Percentiles rank a stretch among this genome's conserved stretches.
phyloP scores from a whole-genome alignment of 2,888 invertebrate species.

The Mesoligia furuncula region DNA sequence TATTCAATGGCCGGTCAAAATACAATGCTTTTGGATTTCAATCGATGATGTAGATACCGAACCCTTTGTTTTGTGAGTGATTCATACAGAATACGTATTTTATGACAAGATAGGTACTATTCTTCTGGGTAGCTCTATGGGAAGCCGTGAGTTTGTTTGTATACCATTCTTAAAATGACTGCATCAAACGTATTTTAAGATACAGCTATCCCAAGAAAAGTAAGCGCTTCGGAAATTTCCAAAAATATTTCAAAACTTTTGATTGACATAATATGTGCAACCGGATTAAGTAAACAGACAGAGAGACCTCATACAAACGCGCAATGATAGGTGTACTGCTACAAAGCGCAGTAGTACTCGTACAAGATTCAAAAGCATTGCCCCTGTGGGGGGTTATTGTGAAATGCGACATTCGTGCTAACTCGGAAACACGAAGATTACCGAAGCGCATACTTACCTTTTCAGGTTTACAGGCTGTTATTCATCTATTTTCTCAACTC shows the following conservation, averaged over 20 bases:
- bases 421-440: neutral
- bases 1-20: slow-evolving; percentile 54
- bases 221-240: neutral
- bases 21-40: slow-evolving; percentile 45
- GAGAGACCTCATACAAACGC: neutral
- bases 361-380: neutral
- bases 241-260: neutral
- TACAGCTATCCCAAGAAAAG: neutral
- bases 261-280: neutral
- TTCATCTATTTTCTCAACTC: slow-evolving; percentile 16
- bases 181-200: neutral
- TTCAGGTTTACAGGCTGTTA: neutral
- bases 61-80: slow-evolving; percentile 23
- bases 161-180: slow-evolving; percentile 12
- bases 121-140: neutral
- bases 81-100: slow-evolving; percentile 22
- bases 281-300: neutral
- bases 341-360: neutral
- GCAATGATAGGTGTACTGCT: neutral
- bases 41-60: slow-evolving; percentile 14
- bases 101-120: slow-evolving; percentile 21
- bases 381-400: neutral
- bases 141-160: neutral
- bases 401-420: neutral
- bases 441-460: neutral